A percentile compares a stretch with the other conserved stretches of the same genome.
Evolutionary conservation across 2,113 vertebrate species (phyloP).

Genomic region (Phalacrocorax brasilianus): DNA sequence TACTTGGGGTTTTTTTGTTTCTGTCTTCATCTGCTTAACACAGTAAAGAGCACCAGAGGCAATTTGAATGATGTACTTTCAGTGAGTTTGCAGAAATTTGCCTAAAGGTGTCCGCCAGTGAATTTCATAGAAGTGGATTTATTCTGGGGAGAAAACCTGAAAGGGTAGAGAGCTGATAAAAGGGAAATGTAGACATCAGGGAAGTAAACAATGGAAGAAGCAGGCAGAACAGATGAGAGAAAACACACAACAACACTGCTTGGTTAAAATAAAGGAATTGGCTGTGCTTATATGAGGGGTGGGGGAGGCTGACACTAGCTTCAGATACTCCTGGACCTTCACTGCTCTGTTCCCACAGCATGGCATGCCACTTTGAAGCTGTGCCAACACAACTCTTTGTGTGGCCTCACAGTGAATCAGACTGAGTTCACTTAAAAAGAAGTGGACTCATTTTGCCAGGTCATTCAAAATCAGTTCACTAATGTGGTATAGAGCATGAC

Average conservation of each 20-base stretch:
- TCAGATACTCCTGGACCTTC: neutral
- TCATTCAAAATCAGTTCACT: neutral
- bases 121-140: neutral
- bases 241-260: neutral
- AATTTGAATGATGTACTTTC: conserved; percentile 27
- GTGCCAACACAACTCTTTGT: neutral
- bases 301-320: neutral
- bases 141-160: neutral
- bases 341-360: neutral
- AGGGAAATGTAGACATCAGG: neutral
- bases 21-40: neutral
- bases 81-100: conserved; percentile 35
- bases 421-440: neutral
- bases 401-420: neutral
- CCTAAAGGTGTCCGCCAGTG: neutral
- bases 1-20: neutral
- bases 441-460: neutral
- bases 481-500: neutral
- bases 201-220: neutral
- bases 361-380: neutral
- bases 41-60: neutral
- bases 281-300: neutral
- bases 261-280: neutral
- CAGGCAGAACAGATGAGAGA: neutral
- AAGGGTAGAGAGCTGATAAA: neutral